Percentiles rank a stretch among this genome's conserved stretches.
These are phyloP conservation scores for Dunckerocampus dactyliophorus DNA, from an alignment of 2,113 vertebrate species.

Conservation along the genomic window DNA sequence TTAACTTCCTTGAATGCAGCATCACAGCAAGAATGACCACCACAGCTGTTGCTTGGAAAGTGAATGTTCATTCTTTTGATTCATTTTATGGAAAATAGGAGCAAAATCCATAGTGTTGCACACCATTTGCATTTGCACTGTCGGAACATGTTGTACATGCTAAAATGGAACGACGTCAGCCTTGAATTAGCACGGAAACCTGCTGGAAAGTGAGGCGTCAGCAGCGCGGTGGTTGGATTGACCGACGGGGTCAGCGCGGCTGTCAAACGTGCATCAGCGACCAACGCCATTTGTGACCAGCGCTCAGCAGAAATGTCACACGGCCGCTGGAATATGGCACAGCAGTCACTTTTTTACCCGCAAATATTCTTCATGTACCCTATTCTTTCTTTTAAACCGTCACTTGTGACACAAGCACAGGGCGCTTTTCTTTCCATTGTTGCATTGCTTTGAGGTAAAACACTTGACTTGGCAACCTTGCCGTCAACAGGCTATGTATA, in stretches of 20 bases:
- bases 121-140: background rate
- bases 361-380: slow-evolving; percentile 1
- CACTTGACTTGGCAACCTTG: slow-evolving; percentile 44
- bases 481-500: slow-evolving; percentile 36
- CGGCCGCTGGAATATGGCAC: slow-evolving; percentile 36
- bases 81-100: background rate
- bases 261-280: slow-evolving; percentile 51
- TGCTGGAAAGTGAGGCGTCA: slow-evolving; percentile 49
- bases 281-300: slow-evolving; percentile 51
- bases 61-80: background rate
- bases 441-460: slow-evolving; percentile 17
- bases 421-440: background rate
- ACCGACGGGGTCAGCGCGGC: slow-evolving; percentile 60
- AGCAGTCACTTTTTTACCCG: slow-evolving; percentile 8
- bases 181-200: slow-evolving; percentile 25
- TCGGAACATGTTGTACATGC: background rate
- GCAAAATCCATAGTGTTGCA: background rate
- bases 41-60: too few species aligned
- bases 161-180: slow-evolving; percentile 32
- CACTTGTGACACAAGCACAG: background rate
- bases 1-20: too few species aligned
- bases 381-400: slow-evolving; percentile 6
- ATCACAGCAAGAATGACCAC: too few species aligned
- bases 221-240: slow-evolving; percentile 40
- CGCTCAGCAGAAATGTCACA: slow-evolving; percentile 69